Conservation (phyloP, 1,140 invertebrate species). For the Cephus cinctus region DNA sequence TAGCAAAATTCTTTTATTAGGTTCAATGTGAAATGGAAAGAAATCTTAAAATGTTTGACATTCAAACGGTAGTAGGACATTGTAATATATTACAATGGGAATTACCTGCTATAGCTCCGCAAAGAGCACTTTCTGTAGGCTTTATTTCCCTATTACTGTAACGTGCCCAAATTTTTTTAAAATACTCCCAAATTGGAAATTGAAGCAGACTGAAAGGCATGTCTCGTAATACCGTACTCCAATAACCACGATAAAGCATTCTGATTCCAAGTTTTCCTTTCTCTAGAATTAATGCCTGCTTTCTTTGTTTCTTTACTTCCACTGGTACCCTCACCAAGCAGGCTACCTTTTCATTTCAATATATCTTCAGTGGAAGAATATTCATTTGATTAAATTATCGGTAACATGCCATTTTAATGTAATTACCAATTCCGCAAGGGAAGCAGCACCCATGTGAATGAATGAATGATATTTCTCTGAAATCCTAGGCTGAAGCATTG, state of each 20-base stretch:
- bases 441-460: constrained; percentile 76
- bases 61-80: not conserved
- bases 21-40: not conserved
- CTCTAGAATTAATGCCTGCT: constrained; percentile 66
- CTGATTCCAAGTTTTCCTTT: constrained; percentile 32
- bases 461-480: constrained; percentile 59
- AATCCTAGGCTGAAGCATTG: constrained; percentile 47
- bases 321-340: constrained; percentile 88
- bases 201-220: constrained; percentile 93
- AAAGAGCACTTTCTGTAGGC: constrained; percentile 59
- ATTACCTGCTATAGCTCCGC: constrained; percentile 59
- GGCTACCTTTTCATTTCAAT: constrained; percentile 61
- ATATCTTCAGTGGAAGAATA: not conserved
- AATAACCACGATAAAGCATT: constrained; percentile 77
- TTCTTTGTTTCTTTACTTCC: constrained; percentile 89
- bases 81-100: not conserved
- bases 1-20: constrained; percentile 26
- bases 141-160: constrained; percentile 40
- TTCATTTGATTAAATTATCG: constrained; percentile 15
- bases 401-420: not conserved
- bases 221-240: constrained; percentile 83
- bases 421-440: constrained; percentile 76
- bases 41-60: not conserved
- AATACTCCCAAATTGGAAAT: constrained; percentile 87
- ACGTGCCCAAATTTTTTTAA: constrained; percentile 65